A percentile compares a stretch with the other conserved stretches of the same genome.
Conservation (phyloP, 1,140 invertebrate genomes). For the Copidosoma floridanum region DNA sequence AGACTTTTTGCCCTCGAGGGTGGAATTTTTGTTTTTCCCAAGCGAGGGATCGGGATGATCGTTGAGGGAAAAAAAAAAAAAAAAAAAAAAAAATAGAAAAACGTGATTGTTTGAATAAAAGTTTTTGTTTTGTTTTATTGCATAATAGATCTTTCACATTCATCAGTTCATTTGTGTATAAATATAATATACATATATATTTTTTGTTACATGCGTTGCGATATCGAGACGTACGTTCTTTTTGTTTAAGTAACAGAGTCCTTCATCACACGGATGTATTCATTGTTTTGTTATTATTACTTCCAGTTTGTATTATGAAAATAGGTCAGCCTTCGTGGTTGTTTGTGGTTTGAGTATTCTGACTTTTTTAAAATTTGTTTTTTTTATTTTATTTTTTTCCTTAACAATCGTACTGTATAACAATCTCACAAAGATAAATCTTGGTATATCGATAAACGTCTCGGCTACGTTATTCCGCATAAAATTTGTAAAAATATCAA, state of each 20-base stretch:
- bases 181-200: background rate
- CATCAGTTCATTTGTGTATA: background rate
- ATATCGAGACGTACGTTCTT: background rate
- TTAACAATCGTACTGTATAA: background rate
- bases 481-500: background rate
- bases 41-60: too few species aligned
- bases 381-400: background rate
- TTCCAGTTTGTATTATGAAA: background rate
- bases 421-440: background rate
- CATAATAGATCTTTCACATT: too few species aligned
- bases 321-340: conserved; percentile 2
- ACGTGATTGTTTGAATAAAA: too few species aligned
- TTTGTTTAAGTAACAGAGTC: conserved; percentile 4
- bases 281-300: too few species aligned
- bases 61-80: too few species aligned
- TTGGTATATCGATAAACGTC: background rate
- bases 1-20: too few species aligned
- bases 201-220: background rate
- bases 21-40: too few species aligned
- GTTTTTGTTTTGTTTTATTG: too few species aligned
- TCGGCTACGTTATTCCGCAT: background rate
- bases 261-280: background rate
- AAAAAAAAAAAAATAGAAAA: too few species aligned
- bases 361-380: too few species aligned
- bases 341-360: too few species aligned